Evolutionary conservation across 2,888 invertebrate species (phyloP).

Genomic region (Seira musarum): DNA sequence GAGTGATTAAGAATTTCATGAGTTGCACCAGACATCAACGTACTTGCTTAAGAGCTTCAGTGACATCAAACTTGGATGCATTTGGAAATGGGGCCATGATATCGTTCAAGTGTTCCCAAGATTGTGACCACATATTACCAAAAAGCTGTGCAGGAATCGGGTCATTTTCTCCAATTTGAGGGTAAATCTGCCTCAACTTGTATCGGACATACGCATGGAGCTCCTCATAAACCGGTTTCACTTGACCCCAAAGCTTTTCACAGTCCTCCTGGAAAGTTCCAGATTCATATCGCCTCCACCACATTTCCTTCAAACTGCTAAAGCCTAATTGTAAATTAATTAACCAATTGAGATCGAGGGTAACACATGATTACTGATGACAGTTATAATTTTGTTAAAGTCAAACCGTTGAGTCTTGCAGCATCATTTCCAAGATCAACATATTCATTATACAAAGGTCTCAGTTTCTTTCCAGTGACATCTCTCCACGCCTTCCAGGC

Average conservation of each 20-base stretch:
- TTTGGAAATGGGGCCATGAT: conserved; percentile 84
- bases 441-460: conserved; percentile 84
- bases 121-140: conserved; percentile 89
- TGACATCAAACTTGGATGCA: conserved; percentile 82
- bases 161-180: conserved; percentile 76
- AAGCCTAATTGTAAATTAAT: conserved; percentile 26
- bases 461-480: conserved; percentile 83
- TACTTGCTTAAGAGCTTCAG: conserved; percentile 80
- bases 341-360: background rate
- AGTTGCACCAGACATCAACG: background rate
- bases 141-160: conserved; percentile 89
- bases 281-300: conserved; percentile 88
- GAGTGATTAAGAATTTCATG: background rate
- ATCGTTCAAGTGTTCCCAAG: conserved; percentile 84
- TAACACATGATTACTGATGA: background rate
- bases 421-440: conserved; percentile 86
- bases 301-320: conserved; percentile 71
- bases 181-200: conserved; percentile 78
- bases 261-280: conserved; percentile 74
- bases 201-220: conserved; percentile 86
- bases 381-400: background rate
- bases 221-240: conserved; percentile 85
- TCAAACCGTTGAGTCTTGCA: conserved; percentile 79
- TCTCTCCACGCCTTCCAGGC: conserved; percentile 89
- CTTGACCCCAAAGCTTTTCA: conserved; percentile 76